Percentiles rank a stretch among this genome's conserved stretches.
Evolutionary conservation across 2,113 vertebrate species (phyloP).

Genomic region (Bos indicus): DNA sequence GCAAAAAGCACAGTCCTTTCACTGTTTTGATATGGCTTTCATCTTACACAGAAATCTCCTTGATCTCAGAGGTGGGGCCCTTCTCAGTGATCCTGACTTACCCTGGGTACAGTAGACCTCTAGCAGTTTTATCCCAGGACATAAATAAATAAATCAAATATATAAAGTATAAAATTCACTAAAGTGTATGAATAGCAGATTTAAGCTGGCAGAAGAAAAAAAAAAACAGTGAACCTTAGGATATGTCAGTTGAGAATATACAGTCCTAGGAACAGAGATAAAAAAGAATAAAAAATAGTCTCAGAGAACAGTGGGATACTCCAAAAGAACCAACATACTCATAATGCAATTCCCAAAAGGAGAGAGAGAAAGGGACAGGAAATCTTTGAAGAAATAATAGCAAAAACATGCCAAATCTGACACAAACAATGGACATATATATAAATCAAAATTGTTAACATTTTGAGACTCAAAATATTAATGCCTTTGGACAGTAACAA

Average conservation of each 20-base stretch:
- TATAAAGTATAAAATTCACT: not conserved
- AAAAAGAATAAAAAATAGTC: not conserved
- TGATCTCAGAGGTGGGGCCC: not conserved
- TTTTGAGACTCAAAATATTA: not conserved
- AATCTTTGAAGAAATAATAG: not conserved
- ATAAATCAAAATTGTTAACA: not conserved
- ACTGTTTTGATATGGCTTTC: not conserved
- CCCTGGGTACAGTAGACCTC: not conserved
- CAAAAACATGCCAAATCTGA: not conserved
- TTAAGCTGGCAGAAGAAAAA: not conserved
- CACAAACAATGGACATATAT: not conserved
- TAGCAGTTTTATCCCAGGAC: not conserved
- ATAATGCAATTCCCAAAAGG: not conserved
- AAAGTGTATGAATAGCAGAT: not conserved
- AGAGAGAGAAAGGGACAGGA: not conserved
- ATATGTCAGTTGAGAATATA: not conserved
- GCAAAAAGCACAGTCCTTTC: not conserved
- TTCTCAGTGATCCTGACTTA: not conserved
- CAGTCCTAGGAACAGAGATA: not conserved
- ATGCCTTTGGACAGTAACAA: not conserved
- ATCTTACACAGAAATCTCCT: not conserved
- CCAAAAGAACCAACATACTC: not conserved
- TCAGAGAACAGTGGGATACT: not conserved
- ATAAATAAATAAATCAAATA: not conserved
- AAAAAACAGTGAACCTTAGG: not conserved